phyloP scores from a whole-genome alignment of 2,113 vertebrate species.

The Columba janthina region DNA sequence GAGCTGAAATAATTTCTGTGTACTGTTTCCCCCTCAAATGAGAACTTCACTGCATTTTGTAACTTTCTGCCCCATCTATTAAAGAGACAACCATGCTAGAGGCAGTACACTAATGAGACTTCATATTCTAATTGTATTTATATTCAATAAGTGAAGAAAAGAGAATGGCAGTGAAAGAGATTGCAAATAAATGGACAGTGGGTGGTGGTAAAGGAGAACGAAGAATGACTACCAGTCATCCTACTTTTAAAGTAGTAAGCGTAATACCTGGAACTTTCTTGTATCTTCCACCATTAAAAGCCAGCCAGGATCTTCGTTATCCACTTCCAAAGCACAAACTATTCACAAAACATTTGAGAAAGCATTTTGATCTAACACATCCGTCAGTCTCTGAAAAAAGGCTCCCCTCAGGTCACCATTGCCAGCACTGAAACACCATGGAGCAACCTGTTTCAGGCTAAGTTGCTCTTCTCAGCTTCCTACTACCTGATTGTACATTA shows the following conservation, averaged over 20 bases:
- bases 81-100: neutral
- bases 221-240: neutral
- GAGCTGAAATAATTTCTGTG: neutral
- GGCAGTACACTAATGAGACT: neutral
- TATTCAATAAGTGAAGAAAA: neutral
- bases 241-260: neutral
- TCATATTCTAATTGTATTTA: neutral
- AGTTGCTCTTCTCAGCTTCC: neutral
- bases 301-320: neutral
- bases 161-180: neutral
- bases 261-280: neutral
- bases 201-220: neutral
- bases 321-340: neutral
- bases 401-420: neutral
- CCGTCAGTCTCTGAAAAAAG: neutral
- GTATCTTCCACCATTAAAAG: neutral
- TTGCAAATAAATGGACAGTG: neutral
- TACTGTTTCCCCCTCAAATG: neutral
- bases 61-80: neutral
- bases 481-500: rapidly evolving
- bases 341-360: neutral
- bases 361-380: rapidly evolving
- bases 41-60: neutral
- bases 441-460: neutral
- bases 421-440: rapidly evolving